Conservation (phyloP, 35 echinoderm and acorn worm genomes). For the Nesometra sesokonis region DNA sequence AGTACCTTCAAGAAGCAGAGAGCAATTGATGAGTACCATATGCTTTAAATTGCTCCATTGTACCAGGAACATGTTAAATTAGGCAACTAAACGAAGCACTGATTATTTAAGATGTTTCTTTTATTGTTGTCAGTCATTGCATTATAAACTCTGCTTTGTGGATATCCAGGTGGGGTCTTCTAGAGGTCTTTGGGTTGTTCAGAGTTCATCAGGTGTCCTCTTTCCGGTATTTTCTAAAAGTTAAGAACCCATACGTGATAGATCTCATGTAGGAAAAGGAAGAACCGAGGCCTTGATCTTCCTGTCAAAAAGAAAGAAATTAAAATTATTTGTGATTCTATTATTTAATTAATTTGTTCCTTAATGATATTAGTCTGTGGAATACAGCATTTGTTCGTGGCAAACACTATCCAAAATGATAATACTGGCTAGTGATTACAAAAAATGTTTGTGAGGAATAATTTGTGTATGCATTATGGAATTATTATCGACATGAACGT, state of each 20-base stretch:
- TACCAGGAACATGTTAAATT: neutral
- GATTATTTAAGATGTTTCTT: neutral
- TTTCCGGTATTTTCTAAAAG: neutral
- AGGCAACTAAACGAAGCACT: neutral
- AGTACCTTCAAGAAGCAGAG: neutral
- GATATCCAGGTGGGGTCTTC: neutral
- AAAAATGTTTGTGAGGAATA: too few relatives aligned
- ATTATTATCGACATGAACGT: too few relatives aligned
- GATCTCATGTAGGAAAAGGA: neutral
- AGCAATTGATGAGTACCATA: neutral
- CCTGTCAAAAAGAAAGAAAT: neutral
- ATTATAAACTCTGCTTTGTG: neutral
- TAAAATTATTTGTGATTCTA: too few relatives aligned
- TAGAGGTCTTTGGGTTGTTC: neutral
- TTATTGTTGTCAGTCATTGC: neutral
- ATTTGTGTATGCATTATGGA: too few relatives aligned
- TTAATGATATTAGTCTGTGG: neutral
- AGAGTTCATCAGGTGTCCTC: neutral
- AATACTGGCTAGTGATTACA: too few relatives aligned
- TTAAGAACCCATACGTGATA: neutral
- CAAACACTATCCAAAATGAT: too few relatives aligned
- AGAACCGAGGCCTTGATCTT: neutral
- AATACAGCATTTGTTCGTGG: too few relatives aligned
- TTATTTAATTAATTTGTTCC: neutral
- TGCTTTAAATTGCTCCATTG: neutral